Percentiles rank a stretch among this genome's conserved stretches.
Evolutionary conservation across 2,888 invertebrate genomes (phyloP).

Genomic region (Isotomurus palustris): DNA sequence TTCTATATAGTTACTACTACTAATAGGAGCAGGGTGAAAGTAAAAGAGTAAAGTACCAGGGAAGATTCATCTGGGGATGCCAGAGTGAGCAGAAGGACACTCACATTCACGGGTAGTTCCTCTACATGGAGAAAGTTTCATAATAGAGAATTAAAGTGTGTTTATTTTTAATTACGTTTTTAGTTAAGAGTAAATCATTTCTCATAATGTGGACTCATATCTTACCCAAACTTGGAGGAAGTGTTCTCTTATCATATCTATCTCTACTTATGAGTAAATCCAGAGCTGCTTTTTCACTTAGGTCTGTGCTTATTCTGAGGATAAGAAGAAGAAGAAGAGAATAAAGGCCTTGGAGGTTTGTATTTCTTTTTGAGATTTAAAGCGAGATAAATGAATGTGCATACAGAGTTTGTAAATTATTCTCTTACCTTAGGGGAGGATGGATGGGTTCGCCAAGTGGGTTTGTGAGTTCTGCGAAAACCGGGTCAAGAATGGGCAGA

Average conservation of each 20-base stretch:
- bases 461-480: constrained; percentile 37
- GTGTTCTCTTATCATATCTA: constrained; percentile 86
- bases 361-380: neutral
- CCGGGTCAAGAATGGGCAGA: constrained; percentile 42
- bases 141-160: too few species aligned
- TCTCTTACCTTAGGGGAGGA: constrained; percentile 27
- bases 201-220: constrained; percentile 3
- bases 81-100: constrained; percentile 85
- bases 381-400: neutral
- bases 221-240: constrained; percentile 69
- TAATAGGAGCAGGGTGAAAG: too few species aligned
- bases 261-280: constrained; percentile 81
- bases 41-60: too few species aligned
- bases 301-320: constrained; percentile 36
- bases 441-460: constrained; percentile 25
- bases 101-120: constrained; percentile 87
- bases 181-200: neutral
- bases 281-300: constrained; percentile 54
- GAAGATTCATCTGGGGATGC: constrained; percentile 95
- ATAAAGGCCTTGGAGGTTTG: neutral
- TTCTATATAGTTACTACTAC: too few species aligned
- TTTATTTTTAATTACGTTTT: neutral
- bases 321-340: neutral
- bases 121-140: constrained; percentile 64
- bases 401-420: neutral